Base-by-base conservation (phyloP, 2,113 vertebrate species). In the Colossoma macropomum region DNA sequence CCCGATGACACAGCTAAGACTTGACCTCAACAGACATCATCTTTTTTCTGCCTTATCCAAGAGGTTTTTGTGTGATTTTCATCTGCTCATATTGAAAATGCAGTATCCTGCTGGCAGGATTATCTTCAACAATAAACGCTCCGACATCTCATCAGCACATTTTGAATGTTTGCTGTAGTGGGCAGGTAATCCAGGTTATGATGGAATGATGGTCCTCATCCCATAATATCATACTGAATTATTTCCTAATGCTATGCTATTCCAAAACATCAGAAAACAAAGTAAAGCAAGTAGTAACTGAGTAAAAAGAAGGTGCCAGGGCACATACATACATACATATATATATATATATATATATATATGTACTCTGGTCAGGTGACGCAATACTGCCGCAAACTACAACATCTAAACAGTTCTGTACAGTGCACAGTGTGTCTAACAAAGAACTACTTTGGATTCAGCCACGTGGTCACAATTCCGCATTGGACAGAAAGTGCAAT, bases 111-210 rank as follows among this genome's bases (percentile, higher is more conserved):
- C 38, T 75, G 83, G 63, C 41, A 62, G 82, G 82, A 87, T 84
- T 84, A 86, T 84, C 50, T 73, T 32, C 56, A 52, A 34, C 41
- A 77, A 77, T 52, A 83, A 75, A 86, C 81, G 80, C 54, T 56
- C 65, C 50, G 45, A 30, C 62, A 66, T 66, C 60, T 79, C 56
- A 80, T 79, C 21, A 79, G 66, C 59, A 73, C 66, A 80, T 15
- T n/a, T 25, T 32, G 32, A 69, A 80, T 25, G 16, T 63, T 79
- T 86, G 62, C 30, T 32, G 15, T 72, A 63, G 54, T 28, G 32
- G 48, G 56, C 50, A 83, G 34, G 66, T 84, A 80, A 86, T 80
- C 66, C 66, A 59, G 45, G 77, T 84, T 72, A 38, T 50, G 27
- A 17, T 32, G 25, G n/a, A 77, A 62, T 16, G 23, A 63, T 70